Evolutionary conservation across 2,888 invertebrate genomes (phyloP).

Genomic region (Ophion obscuratus): DNA sequence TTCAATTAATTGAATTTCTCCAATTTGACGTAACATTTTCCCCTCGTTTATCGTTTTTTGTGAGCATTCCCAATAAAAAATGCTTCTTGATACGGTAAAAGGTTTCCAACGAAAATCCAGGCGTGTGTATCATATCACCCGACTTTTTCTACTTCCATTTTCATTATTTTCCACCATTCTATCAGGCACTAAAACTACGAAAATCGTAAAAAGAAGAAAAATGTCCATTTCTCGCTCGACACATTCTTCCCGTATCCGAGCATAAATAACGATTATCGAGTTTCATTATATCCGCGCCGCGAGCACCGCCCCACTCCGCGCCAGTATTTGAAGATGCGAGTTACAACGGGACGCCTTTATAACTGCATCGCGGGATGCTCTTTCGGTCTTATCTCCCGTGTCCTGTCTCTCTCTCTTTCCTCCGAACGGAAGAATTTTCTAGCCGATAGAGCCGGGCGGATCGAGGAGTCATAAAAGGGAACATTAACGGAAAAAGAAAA

Average conservation of each 20-base stretch:
- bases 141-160: conserved; percentile 19
- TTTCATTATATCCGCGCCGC: conserved; percentile 4
- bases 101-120: background rate
- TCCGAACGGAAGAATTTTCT: conserved; percentile 7
- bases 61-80: background rate
- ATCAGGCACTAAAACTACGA: conserved; percentile 59
- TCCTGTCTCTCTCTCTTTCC: background rate
- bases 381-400: conserved; percentile 21
- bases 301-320: background rate
- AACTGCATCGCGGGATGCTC: conserved; percentile 9
- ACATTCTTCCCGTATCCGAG: conserved; percentile 38
- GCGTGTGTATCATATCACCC: conserved; percentile 35
- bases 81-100: background rate
- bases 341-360: conserved; percentile 1
- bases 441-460: conserved; percentile 33
- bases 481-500: conserved; percentile 8
- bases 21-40: background rate
- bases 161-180: conserved; percentile 43
- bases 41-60: background rate
- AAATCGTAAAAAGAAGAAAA: conserved; percentile 35
- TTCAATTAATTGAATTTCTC: background rate
- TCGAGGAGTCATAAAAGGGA: conserved; percentile 17
- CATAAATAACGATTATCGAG: conserved; percentile 47
- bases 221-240: conserved; percentile 22
- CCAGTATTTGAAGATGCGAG: conserved; percentile 25